Conservation (phyloP, 30 jellyfish, hydroid and myxozoan species). For the Aurelia coerulea region DNA sequence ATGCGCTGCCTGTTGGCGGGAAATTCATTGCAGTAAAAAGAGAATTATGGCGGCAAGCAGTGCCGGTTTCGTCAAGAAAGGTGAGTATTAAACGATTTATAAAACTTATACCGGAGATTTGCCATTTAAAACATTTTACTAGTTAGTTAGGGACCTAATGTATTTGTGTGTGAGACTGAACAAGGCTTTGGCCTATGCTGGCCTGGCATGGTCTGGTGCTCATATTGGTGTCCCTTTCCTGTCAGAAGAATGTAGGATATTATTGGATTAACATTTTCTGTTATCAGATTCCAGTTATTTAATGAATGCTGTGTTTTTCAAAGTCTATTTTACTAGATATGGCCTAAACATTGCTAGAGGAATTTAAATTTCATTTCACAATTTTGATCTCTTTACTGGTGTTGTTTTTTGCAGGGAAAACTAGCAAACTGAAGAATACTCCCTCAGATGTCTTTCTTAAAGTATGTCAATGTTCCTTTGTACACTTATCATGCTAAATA, state of each 20-base stretch:
- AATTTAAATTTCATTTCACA: not conserved
- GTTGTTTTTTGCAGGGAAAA: constrained; percentile 9
- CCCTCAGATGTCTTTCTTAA: constrained; percentile 8
- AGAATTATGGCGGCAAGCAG: constrained; percentile 10
- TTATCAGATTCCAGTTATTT: too few species aligned
- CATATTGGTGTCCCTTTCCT: too few species aligned
- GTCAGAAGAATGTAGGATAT: not conserved
- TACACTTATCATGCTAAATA: not conserved
- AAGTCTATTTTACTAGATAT: constrained; percentile 1
- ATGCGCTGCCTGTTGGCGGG: constrained; percentile 7
- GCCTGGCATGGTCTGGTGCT: not conserved
- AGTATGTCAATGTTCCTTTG: not conserved
- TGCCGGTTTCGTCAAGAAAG: constrained; percentile 9
- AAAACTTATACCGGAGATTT: not conserved
- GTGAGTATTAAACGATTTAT: not conserved
- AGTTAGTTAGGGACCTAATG: not conserved
- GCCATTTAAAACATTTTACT: not conserved
- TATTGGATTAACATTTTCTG: not conserved
- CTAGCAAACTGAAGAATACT: not conserved
- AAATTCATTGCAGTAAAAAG: not conserved
- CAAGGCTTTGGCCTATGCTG: not conserved
- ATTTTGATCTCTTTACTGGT: constrained; percentile 1
- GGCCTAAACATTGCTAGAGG: not conserved
- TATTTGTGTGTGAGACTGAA: not conserved
- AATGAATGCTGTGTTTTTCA: too few species aligned